Evolutionary conservation across 92 coral and sea anemone species (phyloP).

Genomic region (Metridium senile): DNA sequence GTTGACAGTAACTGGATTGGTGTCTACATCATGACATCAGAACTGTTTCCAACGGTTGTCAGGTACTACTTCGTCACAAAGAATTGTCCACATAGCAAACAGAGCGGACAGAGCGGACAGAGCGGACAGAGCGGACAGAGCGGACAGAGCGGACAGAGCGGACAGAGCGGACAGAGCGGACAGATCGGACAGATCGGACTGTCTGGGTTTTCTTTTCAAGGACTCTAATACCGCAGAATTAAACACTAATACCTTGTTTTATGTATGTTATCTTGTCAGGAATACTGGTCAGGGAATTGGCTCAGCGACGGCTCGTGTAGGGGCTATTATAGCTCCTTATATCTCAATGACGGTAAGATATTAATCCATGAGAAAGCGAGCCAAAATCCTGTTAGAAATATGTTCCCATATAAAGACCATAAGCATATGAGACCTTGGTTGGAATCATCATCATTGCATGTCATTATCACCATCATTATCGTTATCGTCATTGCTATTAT

Average conservation of each 20-base stretch:
- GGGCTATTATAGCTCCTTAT: slow-evolving; percentile 21
- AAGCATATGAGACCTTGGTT: not conserved
- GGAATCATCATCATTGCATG: too few relatives aligned
- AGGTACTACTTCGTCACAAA: not conserved
- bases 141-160: not conserved
- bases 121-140: too few relatives aligned
- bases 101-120: too few relatives aligned
- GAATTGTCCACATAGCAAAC: not conserved
- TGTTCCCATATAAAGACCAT: not conserved
- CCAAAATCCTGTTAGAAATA: not conserved
- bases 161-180: not conserved
- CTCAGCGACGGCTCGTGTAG: slow-evolving; percentile 16
- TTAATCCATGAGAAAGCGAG: not conserved
- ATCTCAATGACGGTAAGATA: slow-evolving; percentile 20
- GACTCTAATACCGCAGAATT: too few relatives aligned
- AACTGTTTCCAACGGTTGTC: slow-evolving; percentile 14
- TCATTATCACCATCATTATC: not conserved
- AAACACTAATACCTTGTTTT: not conserved
- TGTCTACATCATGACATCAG: slow-evolving; percentile 15
- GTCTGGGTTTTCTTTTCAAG: too few relatives aligned
- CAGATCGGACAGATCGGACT: too few relatives aligned
- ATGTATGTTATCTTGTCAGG: not conserved
- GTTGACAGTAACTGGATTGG: slow-evolving; percentile 19
- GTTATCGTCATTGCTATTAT: not conserved
- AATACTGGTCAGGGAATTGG: slow-evolving; percentile 28